phyloP scores from a whole-genome alignment of 1,140 invertebrate species.

The Ditylenchus dipsaci region DNA sequence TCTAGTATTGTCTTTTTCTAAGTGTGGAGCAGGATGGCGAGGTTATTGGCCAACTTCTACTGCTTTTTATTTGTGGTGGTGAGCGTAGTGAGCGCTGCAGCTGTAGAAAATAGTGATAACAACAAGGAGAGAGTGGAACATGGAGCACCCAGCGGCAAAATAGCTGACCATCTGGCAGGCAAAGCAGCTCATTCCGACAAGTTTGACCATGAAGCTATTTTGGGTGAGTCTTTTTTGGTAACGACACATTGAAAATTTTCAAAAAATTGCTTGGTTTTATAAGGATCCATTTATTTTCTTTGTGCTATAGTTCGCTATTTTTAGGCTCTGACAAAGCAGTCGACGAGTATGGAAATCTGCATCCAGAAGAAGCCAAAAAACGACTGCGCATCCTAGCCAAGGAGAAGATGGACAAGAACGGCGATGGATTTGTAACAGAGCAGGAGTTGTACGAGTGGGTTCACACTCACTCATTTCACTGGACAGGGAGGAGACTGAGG shows the following conservation, averaged over 20 bases:
- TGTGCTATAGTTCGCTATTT: neutral
- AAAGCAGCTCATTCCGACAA: neutral
- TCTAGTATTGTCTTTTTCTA: too few relatives aligned
- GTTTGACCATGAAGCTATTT: slow-evolving; percentile 43
- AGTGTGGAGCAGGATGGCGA: too few relatives aligned
- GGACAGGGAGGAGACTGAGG: slow-evolving; percentile 78
- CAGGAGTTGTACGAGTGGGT: slow-evolving; percentile 87
- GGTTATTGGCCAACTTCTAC: too few relatives aligned
- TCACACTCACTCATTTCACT: slow-evolving; percentile 72
- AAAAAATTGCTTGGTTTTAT: neutral
- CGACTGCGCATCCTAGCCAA: slow-evolving; percentile 73
- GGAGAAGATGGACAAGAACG: slow-evolving; percentile 78
- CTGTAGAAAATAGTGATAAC: neutral
- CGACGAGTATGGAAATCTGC: slow-evolving; percentile 83
- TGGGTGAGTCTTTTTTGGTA: slow-evolving; percentile 26
- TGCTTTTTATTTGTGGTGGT: too few relatives aligned
- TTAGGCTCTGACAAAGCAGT: slow-evolving; percentile 79
- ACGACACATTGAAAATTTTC: slow-evolving; percentile 1
- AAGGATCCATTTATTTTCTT: slow-evolving; percentile 58
- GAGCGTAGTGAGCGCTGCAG: neutral
- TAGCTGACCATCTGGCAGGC: neutral
- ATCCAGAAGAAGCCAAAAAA: slow-evolving; percentile 78
- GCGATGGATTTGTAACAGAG: slow-evolving; percentile 71
- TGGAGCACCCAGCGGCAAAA: neutral
- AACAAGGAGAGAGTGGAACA: neutral